Percentiles rank a stretch among this genome's conserved stretches.
These are phyloP conservation scores for Phoebastria nigripes DNA, from an alignment of 2,797 vertebrate genomes.

Conservation along the genomic window DNA sequence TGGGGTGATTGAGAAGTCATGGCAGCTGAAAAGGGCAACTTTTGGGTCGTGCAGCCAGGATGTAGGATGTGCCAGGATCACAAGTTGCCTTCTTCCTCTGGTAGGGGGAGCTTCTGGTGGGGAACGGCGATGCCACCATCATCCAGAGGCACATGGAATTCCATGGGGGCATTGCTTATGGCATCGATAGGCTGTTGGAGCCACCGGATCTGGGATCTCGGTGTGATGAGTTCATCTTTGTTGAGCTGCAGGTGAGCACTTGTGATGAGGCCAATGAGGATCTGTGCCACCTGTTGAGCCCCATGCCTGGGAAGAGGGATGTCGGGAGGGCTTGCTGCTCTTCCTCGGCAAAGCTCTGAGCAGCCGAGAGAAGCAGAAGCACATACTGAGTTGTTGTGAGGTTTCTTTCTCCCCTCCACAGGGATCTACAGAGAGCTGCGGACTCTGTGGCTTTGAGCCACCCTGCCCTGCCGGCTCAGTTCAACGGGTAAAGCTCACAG, in stretches of 20 bases:
- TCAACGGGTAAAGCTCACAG: constrained; percentile 72
- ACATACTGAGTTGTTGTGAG: neutral
- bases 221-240: constrained; percentile 70
- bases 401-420: constrained; percentile 57
- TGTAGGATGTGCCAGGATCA: neutral
- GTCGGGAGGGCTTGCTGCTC: neutral
- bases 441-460: constrained; percentile 69
- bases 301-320: neutral
- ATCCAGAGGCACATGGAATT: constrained; percentile 84
- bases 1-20: neutral
- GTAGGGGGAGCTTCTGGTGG: constrained; percentile 85
- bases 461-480: constrained; percentile 71
- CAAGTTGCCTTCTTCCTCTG: neutral
- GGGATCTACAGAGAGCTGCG: constrained; percentile 73
- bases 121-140: constrained; percentile 76
- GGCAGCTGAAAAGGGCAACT: neutral
- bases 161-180: constrained; percentile 83
- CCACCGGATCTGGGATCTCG: constrained; percentile 88
- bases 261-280: neutral
- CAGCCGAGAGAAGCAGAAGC: neutral
- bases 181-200: constrained; percentile 89
- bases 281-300: neutral
- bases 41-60: neutral
- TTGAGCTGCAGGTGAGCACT: constrained; percentile 39
- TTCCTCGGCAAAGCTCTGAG: neutral